These are phyloP conservation scores for Palloptera scutellata DNA, from an alignment of 2,888 invertebrate species.

Conservation along the genomic window DNA sequence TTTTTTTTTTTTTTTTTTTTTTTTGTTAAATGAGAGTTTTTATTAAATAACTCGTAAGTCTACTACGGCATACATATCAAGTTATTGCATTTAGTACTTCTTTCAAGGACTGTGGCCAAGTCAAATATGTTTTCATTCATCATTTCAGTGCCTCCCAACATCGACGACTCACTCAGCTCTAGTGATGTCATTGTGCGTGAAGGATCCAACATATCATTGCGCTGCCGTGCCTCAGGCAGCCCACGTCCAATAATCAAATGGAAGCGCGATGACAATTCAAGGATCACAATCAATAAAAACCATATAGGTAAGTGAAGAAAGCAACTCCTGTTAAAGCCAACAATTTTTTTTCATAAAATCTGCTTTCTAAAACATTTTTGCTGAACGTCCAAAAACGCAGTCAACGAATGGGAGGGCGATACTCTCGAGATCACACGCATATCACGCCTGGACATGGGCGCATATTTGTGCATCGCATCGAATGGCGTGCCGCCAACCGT, in stretches of 20 bases:
- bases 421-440: slow-evolving; percentile 84
- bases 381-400: slow-evolving; percentile 63
- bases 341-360: slow-evolving; percentile 5
- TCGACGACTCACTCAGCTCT: slow-evolving; percentile 88
- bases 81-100: too few relatives aligned
- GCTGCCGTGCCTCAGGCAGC: slow-evolving; percentile 88
- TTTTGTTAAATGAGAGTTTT: too few relatives aligned
- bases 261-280: slow-evolving; percentile 88
- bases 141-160: slow-evolving; percentile 85
- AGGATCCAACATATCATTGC: slow-evolving; percentile 86
- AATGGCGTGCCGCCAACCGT: slow-evolving; percentile 92
- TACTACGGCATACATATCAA: too few relatives aligned
- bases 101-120: too few relatives aligned
- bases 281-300: slow-evolving; percentile 86
- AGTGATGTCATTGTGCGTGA: slow-evolving; percentile 89
- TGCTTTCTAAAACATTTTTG: slow-evolving; percentile 5
- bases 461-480: slow-evolving; percentile 86
- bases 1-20: too few relatives aligned
- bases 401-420: slow-evolving; percentile 86
- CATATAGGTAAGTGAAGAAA: slow-evolving; percentile 72
- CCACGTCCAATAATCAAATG: slow-evolving; percentile 89
- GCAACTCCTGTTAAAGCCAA: neutral
- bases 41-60: too few relatives aligned
- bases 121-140: slow-evolving; percentile 3
- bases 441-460: slow-evolving; percentile 89